These are phyloP conservation scores for Monarcha castaneiventris DNA, from an alignment of 2,113 vertebrate genomes.

Conservation along the genomic window DNA sequence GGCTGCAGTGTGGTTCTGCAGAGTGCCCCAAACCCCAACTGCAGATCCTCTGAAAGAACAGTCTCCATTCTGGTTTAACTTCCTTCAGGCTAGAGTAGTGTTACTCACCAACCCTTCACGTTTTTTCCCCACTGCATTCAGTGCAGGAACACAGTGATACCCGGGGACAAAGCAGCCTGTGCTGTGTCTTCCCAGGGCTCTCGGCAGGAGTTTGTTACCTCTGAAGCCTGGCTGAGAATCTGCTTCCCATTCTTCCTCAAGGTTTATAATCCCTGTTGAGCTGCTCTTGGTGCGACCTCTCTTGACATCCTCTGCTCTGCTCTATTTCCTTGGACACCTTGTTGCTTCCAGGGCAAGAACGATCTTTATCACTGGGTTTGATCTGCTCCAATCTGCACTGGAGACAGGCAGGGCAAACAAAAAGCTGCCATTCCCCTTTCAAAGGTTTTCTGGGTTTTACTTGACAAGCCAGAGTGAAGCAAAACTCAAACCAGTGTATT, in stretches of 20 bases:
- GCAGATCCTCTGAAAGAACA: background rate
- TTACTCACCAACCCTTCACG: background rate
- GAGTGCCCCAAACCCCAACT: background rate
- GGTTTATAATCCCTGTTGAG: background rate
- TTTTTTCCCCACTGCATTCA: too few relatives aligned
- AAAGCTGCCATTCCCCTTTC: background rate
- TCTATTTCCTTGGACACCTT: background rate
- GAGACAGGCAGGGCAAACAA: background rate
- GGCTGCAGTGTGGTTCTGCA: background rate
- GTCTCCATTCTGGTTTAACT: background rate
- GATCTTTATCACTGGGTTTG: rapidly evolving
- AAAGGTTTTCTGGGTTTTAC: background rate
- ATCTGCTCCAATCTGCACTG: background rate
- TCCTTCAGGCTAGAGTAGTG: background rate
- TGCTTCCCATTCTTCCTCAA: background rate
- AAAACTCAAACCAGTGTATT: background rate
- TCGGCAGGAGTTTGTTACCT: background rate
- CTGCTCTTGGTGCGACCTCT: background rate
- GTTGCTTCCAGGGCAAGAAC: background rate
- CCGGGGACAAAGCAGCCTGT: background rate
- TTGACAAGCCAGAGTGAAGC: background rate
- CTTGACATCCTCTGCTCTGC: background rate
- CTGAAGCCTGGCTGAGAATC: background rate
- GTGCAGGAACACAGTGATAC: background rate
- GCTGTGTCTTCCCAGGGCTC: background rate